Percentiles rank a stretch among this genome's conserved stretches.
Conservation (phyloP, 2,888 invertebrate genomes). For the Ecliptopera silaceata region DNA sequence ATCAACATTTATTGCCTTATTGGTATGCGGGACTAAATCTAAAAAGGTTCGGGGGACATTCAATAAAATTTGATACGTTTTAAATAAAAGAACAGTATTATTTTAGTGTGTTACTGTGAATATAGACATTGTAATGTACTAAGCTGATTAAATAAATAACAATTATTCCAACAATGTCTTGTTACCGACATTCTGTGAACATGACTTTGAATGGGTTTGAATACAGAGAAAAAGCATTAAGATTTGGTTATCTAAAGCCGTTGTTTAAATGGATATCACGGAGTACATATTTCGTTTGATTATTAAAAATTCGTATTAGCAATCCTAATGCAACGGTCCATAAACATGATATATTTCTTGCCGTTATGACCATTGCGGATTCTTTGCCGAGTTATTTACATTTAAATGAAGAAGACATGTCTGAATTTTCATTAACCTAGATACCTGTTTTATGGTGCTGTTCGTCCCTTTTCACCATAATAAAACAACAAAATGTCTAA, state of each 20-base stretch:
- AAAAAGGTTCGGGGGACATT: constrained; percentile 64
- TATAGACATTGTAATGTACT: background rate
- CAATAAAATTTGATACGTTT: constrained; percentile 70
- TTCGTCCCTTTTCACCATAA: too few relatives aligned
- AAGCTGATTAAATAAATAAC: background rate
- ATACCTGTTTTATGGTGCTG: background rate
- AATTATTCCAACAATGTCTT: too few relatives aligned
- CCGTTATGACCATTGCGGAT: constrained; percentile 41
- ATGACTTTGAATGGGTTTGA: too few relatives aligned
- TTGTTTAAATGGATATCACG: too few relatives aligned
- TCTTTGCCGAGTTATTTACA: constrained; percentile 54
- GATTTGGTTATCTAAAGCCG: too few relatives aligned
- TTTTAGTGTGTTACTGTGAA: constrained; percentile 21
- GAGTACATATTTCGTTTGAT: background rate
- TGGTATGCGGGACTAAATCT: constrained; percentile 72
- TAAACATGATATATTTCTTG: constrained; percentile 53
- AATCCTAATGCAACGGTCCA: constrained; percentile 37
- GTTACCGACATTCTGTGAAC: too few relatives aligned
- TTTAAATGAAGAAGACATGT: constrained; percentile 55
- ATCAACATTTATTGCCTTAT: constrained; percentile 76
- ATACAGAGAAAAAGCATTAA: too few relatives aligned
- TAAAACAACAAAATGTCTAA: too few relatives aligned
- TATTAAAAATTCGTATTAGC: constrained; percentile 18
- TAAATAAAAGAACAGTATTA: constrained; percentile 47
- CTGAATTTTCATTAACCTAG: constrained; percentile 22